Evolutionary conservation across 2,113 vertebrate genomes (phyloP), one percentile per base, ranked within the genome.

Genomic region (Meles meles): DNA sequence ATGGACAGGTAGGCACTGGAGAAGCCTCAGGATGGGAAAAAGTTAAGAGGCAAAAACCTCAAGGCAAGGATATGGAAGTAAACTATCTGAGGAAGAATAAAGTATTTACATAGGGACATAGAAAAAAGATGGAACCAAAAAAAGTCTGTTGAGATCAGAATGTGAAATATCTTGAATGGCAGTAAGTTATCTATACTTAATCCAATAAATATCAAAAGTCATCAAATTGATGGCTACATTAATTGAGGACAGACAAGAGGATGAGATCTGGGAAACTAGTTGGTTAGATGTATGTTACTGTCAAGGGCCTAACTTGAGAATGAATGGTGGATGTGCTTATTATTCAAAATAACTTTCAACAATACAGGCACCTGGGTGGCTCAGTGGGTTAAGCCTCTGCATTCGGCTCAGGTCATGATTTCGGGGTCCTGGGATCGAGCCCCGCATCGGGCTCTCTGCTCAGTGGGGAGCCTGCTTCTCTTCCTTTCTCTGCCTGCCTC

Each of bases 301-400:
- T 94, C 39, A 72, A 94, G 59, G 85, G 49, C 17, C 44, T 86
- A 93, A 74, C 3, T 67, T 49, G 52, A 88, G 23, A 47, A 12
- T 77, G 27, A 44, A 76, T 76, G 12, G 17, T 61, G 69, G 20
- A 57, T 44, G 71, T 87, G 15, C 86, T 94, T 8, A 88, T 20
- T 77, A 86, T 34, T 95, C 42, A 76, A 94, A 93, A 94, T 79
- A 74, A 94, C 44, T 92, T 82, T 52, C 42, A 42, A 42, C 42
- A 42, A 42, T 42, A 42, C 42, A 42, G 42, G 42, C 42, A 6
- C 42, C 42, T 42, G 42, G 42, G 42, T 42, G 42, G 42, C 42
- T 42, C 42, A 42, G 42, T 42, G 42, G 42, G 42, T 42, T 42
- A 42, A 42, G 42, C 42, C 42, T 42, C 42, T 42, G 42, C 42